Conservation (phyloP, 2,113 vertebrate species). For the Tapirus terrestris region DNA sequence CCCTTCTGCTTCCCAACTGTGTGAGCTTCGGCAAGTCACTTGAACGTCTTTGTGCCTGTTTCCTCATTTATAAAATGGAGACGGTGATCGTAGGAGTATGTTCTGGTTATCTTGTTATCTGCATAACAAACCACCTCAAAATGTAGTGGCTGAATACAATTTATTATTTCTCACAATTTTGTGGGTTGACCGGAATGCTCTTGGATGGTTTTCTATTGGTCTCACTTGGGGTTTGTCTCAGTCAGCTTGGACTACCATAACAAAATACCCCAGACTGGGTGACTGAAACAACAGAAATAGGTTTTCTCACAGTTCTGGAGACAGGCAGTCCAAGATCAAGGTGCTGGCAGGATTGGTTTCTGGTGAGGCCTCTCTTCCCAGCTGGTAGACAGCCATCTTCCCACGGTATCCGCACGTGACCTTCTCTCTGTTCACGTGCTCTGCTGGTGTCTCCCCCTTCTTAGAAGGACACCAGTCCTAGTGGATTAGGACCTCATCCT, state of each 20-base stretch:
- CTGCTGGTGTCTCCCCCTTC: not conserved
- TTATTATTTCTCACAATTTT: not conserved
- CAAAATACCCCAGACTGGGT: not conserved
- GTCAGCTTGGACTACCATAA: fast-evolving
- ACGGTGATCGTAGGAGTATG: not conserved
- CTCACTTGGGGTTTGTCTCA: not conserved
- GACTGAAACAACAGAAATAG: not conserved
- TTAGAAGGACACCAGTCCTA: not conserved
- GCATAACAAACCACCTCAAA: not conserved
- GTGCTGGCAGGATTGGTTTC: not conserved
- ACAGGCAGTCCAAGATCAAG: no score
- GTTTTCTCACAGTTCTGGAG: not conserved
- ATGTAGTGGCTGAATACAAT: not conserved
- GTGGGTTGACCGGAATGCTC: not conserved
- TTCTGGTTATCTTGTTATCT: not conserved
- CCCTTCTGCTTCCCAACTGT: not conserved
- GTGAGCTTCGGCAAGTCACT: not conserved
- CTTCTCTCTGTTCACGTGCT: not conserved
- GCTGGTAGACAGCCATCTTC: not conserved
- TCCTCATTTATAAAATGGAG: not conserved
- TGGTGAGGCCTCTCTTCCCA: not conserved
- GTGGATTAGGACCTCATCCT: not conserved
- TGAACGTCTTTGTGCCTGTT: not conserved
- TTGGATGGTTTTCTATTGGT: not conserved
- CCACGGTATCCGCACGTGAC: no score